Percentiles rank a stretch among this genome's conserved stretches.
These are phyloP conservation scores for Enteromius radiatus DNA, from an alignment of 2,797 vertebrate genomes.

Conservation along the genomic window DNA sequence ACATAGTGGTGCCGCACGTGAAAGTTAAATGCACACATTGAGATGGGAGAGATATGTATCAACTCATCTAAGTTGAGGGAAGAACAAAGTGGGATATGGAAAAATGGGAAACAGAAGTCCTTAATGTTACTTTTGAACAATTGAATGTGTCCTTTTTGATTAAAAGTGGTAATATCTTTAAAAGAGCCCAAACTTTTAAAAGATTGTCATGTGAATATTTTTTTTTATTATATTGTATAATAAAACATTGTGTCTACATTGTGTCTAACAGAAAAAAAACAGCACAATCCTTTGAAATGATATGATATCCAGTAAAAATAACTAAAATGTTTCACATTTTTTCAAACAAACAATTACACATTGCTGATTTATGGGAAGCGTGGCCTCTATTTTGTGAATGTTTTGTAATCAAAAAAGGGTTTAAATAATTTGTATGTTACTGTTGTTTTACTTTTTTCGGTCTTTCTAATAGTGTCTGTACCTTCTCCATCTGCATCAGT, in stretches of 20 bases:
- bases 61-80: too few species aligned
- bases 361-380: not conserved
- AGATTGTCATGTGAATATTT: too few species aligned
- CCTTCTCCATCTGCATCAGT: conserved; percentile 90
- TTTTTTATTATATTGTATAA: too few species aligned
- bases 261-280: not conserved
- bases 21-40: too few species aligned
- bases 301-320: not conserved
- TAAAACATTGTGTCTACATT: too few species aligned
- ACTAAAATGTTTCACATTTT: not conserved
- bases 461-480: conserved; percentile 58
- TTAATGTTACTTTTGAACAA: not conserved
- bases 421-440: not conserved
- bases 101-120: too few species aligned
- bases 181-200: not conserved
- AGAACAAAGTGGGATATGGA: too few species aligned
- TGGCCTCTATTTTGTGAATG: not conserved
- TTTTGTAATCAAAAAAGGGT: not conserved
- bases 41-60: too few species aligned
- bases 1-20: too few species aligned
- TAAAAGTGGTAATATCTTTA: too few species aligned
- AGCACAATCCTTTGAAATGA: not conserved
- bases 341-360: not conserved
- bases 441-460: not conserved
- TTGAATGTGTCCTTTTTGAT: not conserved